These are phyloP conservation scores for Hofmannophila pseudospretella DNA, from an alignment of 2,888 invertebrate genomes.

Conservation along the genomic window DNA sequence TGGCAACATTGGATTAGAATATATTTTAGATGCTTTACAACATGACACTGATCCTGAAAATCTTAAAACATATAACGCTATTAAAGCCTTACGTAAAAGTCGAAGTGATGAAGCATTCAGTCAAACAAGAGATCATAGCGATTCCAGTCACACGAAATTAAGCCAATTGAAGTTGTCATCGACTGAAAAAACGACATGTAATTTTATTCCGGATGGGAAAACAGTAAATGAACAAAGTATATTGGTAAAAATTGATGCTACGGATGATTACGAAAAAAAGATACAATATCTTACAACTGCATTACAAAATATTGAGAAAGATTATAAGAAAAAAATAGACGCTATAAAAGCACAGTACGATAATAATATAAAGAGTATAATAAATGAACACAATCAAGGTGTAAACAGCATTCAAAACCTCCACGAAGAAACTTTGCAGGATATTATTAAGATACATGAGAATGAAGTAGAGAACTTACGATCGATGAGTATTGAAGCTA, in stretches of 20 bases:
- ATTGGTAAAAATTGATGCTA: constrained; percentile 12
- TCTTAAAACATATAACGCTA: constrained; percentile 18
- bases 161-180: constrained; percentile 16
- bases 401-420: constrained; percentile 73
- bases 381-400: constrained; percentile 74
- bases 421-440: constrained; percentile 70
- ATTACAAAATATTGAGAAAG: constrained; percentile 49
- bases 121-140: constrained; percentile 13
- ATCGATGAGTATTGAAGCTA: constrained; percentile 64
- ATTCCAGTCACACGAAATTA: constrained; percentile 19
- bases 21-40: constrained; percentile 40
- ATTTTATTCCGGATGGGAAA: neutral
- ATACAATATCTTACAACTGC: constrained; percentile 43
- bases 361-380: constrained; percentile 67
- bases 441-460: constrained; percentile 67
- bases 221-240: constrained; percentile 10
- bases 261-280: constrained; percentile 45
- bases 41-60: constrained; percentile 30
- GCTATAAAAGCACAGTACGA: constrained; percentile 75
- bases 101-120: constrained; percentile 35
- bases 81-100: constrained; percentile 25
- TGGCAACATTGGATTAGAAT: constrained; percentile 39
- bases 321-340: constrained; percentile 59
- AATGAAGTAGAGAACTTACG: constrained; percentile 71
- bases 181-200: constrained; percentile 15